Evolutionary conservation across 2,113 vertebrate genomes (phyloP).

Genomic region (Hippocampus comes): DNA sequence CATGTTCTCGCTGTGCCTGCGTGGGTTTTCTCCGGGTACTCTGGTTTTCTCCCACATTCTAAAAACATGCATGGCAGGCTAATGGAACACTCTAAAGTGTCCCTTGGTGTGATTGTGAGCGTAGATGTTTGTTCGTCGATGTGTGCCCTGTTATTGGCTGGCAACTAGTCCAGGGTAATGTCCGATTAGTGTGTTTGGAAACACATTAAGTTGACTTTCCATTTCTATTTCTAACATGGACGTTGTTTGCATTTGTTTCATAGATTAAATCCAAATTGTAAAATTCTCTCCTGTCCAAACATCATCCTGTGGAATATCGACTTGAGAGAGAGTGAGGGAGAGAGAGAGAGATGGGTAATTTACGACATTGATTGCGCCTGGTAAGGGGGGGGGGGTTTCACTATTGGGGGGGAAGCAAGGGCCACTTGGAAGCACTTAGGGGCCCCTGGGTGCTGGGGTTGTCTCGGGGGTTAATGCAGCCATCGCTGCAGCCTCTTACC

Average conservation of each 20-base stretch:
- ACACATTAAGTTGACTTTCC: no score
- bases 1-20: no score
- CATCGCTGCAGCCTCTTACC: slow-evolving; percentile 56
- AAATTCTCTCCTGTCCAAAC: slow-evolving; percentile 43
- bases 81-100: no score
- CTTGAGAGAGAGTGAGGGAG: slow-evolving; percentile 29
- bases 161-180: no score
- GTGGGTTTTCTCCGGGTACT: no score
- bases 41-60: no score
- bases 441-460: slow-evolving; percentile 53
- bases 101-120: no score
- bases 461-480: slow-evolving; percentile 75
- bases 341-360: slow-evolving; percentile 56
- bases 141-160: no score
- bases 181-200: no score
- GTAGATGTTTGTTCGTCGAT: no score
- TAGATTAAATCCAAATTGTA: slow-evolving; percentile 40
- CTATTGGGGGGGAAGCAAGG: slow-evolving; percentile 36
- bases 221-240: background rate
- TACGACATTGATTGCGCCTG: slow-evolving; percentile 59
- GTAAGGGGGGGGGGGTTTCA: slow-evolving; percentile 37
- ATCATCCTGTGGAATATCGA: slow-evolving; percentile 50
- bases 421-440: slow-evolving; percentile 69
- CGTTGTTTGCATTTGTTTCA: slow-evolving; percentile 4
- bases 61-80: no score